These are phyloP conservation scores for Hesperophylax magnus DNA, from an alignment of 1,140 invertebrate species.

Conservation along the genomic window DNA sequence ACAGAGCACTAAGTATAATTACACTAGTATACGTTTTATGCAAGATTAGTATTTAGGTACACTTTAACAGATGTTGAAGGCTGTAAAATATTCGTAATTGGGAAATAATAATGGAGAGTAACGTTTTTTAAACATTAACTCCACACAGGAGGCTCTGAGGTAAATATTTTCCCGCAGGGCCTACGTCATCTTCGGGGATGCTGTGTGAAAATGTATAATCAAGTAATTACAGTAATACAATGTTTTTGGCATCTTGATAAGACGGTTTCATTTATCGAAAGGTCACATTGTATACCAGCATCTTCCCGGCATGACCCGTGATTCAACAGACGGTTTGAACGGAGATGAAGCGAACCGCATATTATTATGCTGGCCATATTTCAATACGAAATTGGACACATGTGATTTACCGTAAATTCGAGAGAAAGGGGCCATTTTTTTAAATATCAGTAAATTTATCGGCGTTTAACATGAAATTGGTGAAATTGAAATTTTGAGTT, in stretches of 20 bases:
- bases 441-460: not conserved
- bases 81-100: too few relatives aligned
- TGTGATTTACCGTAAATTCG: slow-evolving; percentile 26
- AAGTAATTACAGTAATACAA: too few relatives aligned
- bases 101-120: too few relatives aligned
- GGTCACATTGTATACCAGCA: not conserved
- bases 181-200: too few relatives aligned
- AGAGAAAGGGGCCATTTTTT: slow-evolving; percentile 1
- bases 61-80: too few relatives aligned
- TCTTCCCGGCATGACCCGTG: not conserved
- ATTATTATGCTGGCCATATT: not conserved
- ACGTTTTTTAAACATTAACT: too few relatives aligned
- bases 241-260: not conserved
- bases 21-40: too few relatives aligned
- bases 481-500: not conserved
- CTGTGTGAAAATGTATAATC: too few relatives aligned
- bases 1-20: too few relatives aligned
- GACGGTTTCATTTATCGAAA: not conserved
- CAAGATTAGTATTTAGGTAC: too few relatives aligned
- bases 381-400: slow-evolving; percentile 10
- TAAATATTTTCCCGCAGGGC: too few relatives aligned
- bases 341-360: not conserved
- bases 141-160: too few relatives aligned
- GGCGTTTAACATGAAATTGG: not conserved
- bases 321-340: not conserved